Evolutionary conservation across 2,113 vertebrate genomes (phyloP).

Genomic region (Sturnira hondurensis): DNA sequence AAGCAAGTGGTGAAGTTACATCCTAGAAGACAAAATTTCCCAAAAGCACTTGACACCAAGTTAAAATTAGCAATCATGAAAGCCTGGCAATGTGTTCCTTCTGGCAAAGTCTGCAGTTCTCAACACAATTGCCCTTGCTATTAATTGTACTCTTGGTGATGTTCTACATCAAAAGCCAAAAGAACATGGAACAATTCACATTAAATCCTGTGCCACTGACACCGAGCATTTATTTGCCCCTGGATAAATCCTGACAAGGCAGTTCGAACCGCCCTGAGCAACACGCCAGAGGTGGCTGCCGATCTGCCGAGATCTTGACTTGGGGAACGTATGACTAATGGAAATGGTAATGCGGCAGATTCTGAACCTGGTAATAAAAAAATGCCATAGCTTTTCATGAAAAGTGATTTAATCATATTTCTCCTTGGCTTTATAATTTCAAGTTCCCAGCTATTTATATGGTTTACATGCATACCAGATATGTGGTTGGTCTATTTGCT

Average conservation of each 20-base stretch:
- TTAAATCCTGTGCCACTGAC: neutral
- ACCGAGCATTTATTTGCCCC: neutral
- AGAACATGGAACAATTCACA: neutral
- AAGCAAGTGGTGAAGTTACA: slow-evolving; percentile 3
- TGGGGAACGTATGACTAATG: neutral
- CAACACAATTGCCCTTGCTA: neutral
- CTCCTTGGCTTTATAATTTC: neutral
- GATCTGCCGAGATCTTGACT: neutral
- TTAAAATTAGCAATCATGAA: slow-evolving; percentile 28
- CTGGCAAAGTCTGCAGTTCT: slow-evolving; percentile 20
- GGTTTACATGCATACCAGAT: neutral
- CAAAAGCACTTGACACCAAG: neutral
- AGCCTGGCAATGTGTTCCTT: slow-evolving; percentile 35
- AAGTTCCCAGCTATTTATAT: neutral
- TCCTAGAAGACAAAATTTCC: slow-evolving; percentile 35
- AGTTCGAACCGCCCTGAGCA: neutral
- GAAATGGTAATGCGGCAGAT: neutral
- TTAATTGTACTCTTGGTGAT: slow-evolving; percentile 1
- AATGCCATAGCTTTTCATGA: neutral
- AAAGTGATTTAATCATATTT: neutral
- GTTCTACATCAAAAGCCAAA: neutral
- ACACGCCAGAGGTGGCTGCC: neutral
- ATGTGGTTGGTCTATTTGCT: neutral
- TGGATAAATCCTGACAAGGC: neutral
- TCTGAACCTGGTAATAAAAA: neutral